Evolutionary conservation across 1,140 invertebrate genomes (phyloP), one percentile per base, ranked within the genome.

Genomic region (Pissodes strobi): DNA sequence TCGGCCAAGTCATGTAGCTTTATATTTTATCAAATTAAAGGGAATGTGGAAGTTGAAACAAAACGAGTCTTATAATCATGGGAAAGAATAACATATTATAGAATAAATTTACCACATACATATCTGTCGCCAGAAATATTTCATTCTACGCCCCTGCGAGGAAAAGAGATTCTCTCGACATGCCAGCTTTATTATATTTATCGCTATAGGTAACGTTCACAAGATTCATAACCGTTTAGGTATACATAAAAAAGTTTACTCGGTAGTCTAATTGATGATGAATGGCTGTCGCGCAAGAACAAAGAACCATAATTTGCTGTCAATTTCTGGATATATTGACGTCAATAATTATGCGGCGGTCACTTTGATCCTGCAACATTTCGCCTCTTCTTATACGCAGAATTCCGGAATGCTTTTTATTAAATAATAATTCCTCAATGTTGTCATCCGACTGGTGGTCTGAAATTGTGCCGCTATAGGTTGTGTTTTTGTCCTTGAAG

Each of bases 281-380:
- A 49, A 76, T 72, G 74, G 51, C 61, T 46, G 73, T 73, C 72
- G 74, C 69, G 59, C 57, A 58, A 56, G 68, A 64, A 77, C 76
- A 77, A 77, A 77, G 74, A 73, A 72, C 69, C 76, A 75, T 77
- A 77, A 77, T 77, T 77, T 77, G 76, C 75, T 76, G 74, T 74
- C 74, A 70, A 77, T 77, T 76, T 77, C 74, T 71, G 74, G 74
- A 73, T 75, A 74, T 74, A 71, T 72, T 70, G 70, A 74, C 69
- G 69, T 69, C 69, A 69, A 72, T 77, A 77, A 77, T 74, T 77
- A 74, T 70, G 62, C 41, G 56, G 69, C 68, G 70, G 74, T 45
- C 56, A 67, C 62, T 74, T 75, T 75, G 72, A 76, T 76, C 68
- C 69, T 41, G 27, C 64, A 37, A 43, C 52, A 43, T 60, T 60